Evolutionary conservation across 1,140 invertebrate genomes (phyloP), one percentile per base, ranked within the genome.

Genomic region (Hylyphantes graminicola): DNA sequence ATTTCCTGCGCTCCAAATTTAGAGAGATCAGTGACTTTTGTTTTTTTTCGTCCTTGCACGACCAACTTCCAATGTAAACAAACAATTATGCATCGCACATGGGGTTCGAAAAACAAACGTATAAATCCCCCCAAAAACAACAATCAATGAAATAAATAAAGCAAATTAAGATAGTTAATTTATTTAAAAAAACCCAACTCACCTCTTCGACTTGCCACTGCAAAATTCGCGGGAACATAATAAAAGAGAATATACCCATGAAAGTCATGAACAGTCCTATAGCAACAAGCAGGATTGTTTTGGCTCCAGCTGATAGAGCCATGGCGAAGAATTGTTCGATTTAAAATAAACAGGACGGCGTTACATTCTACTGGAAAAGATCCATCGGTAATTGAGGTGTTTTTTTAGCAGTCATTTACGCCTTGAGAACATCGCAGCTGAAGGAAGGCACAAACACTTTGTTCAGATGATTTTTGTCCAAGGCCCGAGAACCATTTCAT

Each of bases 161-260:
- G 17, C 59, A 15, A 61, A 15, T 61, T 17, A 15, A 17, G 6
- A 61, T 17, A 61, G 17, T 35, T 35, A 2, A 35, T 35, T n/a
- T n/a, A 51, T 2, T 10, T 1, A 21, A 51, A 11, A 10, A 53
- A 54, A 50, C 9, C 13, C 75, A 17, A 78, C 65, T 85, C 21
- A 85, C 82, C 17, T 85, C 82, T 77, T 85, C 82, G 10, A 85
- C 82, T 70, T 85, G 82, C 82, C 73, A 77, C 48, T 77, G 72
- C 53, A 85, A 77, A 61, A 85, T 85, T n/a, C 82, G 73, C 11
- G 82, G 82, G 54, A 85, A 85, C 21, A 85, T 59, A 15, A 68
- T 12, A 61, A 51, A 85, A 7, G 74, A 76, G 51, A 76, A 48
- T 17, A 77, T 15, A 35, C 82, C 82, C 70, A 74, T 83, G 11